Percentiles rank a stretch among this genome's conserved stretches.
Conservation (phyloP, 2,888 invertebrate species). For the Digitonthophagus gazella region DNA sequence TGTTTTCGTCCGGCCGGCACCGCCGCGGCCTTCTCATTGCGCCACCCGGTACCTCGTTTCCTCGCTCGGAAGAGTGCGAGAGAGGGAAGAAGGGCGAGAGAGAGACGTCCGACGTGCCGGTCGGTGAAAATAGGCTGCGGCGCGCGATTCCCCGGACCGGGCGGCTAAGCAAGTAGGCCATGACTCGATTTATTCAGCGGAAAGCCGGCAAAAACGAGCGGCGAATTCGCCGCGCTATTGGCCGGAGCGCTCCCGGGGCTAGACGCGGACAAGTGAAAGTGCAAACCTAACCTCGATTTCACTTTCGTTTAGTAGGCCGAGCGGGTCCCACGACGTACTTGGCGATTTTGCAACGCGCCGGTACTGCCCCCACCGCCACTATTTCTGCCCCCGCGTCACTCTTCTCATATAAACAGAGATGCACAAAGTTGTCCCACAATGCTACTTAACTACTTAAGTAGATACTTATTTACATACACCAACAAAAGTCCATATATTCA, state of each 20-base stretch:
- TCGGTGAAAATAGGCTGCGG: slow-evolving; percentile 9
- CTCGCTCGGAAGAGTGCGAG: neutral
- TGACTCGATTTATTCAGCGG: slow-evolving; percentile 46
- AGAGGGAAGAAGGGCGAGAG: neutral
- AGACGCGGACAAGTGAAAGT: slow-evolving; percentile 53
- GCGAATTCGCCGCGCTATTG: slow-evolving; percentile 46
- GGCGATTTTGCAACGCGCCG: slow-evolving; percentile 38
- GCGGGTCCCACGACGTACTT: slow-evolving; percentile 51
- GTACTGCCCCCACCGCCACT: neutral
- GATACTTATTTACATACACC: too few relatives aligned
- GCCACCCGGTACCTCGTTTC: neutral
- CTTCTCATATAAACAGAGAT: neutral
- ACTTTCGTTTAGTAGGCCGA: slow-evolving; percentile 55
- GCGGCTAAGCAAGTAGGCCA: slow-evolving; percentile 44
- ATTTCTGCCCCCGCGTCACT: neutral
- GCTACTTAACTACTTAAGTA: too few relatives aligned
- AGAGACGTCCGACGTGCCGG: neutral
- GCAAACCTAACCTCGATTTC: slow-evolving; percentile 55
- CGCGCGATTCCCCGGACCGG: slow-evolving; percentile 20
- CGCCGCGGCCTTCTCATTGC: neutral
- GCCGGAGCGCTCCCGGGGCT: slow-evolving; percentile 46
- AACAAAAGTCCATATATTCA: too few relatives aligned
- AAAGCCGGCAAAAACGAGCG: slow-evolving; percentile 45
- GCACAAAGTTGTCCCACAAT: neutral
- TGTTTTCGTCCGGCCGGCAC: neutral